Evolutionary conservation across 2,888 invertebrate genomes (phyloP), one percentile per base, ranked within the genome.

Genomic region (Protophormia terraenovae): DNA sequence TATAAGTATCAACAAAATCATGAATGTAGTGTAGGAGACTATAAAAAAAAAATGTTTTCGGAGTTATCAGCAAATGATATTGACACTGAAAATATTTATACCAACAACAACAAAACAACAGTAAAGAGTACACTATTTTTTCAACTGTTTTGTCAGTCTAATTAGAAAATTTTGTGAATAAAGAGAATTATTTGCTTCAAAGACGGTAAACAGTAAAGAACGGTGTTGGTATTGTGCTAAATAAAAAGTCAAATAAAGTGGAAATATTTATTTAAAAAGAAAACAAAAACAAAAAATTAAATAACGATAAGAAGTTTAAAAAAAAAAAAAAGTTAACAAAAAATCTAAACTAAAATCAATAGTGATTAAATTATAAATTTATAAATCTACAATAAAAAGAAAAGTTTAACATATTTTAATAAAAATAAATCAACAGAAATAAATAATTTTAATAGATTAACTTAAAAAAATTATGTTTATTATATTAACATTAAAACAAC

Each of bases 21-120:
- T 38, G 60, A 47, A 53, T 71, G n/a, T 32, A 35, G 22, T 3
- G 29, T 32, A 24, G 27, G 22, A 67, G 58, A 67, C 5, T 29
- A 24, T 12, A 7, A 35, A 6, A 35, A 58, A 14, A 60, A 8
- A 71, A 10, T 67, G 29, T 14, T 19, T 66, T 35, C 10, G 10
- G 38, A 64, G 73, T 64, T 85, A 78, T 75, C 78, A 82, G 75
- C 24, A 75, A 69, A 29, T 50, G 78, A 85, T 82, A 85, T 82
- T 85, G 82, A 82, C 82, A 85, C 55, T 82, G 85, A 85, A 82
- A 62, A 41, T 24, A 80, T 16, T 2, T 27, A n/a, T n/a, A 55
- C 29, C 19, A 22, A 62, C 19, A 41, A 66, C 10, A 50, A 66
- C 22, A 62, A 10, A 16, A 78, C n/a, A 47, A n/a, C 53, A n/a